Evolutionary conservation across 2,888 invertebrate genomes (phyloP), one percentile per base, ranked within the genome.

Genomic region (Rosalia funebris): DNA sequence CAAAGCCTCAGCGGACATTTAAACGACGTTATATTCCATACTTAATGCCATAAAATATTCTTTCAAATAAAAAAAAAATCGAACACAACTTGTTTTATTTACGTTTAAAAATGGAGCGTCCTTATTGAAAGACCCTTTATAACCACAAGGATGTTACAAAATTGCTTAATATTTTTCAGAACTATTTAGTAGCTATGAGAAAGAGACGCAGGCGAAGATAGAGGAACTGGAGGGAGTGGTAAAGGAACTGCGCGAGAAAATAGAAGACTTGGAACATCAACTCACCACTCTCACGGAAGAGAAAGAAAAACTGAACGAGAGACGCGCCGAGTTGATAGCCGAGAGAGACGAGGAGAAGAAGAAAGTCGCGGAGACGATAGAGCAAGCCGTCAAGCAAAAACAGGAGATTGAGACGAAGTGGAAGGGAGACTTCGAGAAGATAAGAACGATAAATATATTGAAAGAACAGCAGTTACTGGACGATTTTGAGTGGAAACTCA

Each of bases 401-500:
- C 82, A 83, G 60, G 83, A 83, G 66, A 81, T 86, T 52, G 85
- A 87, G 71, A 81, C 82, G 36, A 85, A 85, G 79, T 90, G 88
- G 86, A 86, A 88, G 4, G 77, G 84, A 0, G 89, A 90, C n/a
- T 88, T 90, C 81, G 89, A 90, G 69, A 84, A 87, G 9, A 83
- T 89, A 34, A 82, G 89, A 1, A 88, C 88, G 0, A 87, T 89
- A 41, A 89, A 88, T 20, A 86, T 88, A 52, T 86, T 89, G 50
- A 84, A 91, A 47, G 92, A 92, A 47, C 91, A 91, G 72, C 84
- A 88, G 58, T 84, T 92, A 73, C 82, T 92, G 68, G 88, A 89
- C 1, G 92, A 93, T 82, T 92, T 92, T 81, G 92, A 93, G 82
- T 93, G 92, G 92, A 91, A 92, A 82, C 83, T 92, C 77, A 79